Evolutionary conservation across 2,113 vertebrate species (phyloP).

Genomic region (Mormyrus lacerda): DNA sequence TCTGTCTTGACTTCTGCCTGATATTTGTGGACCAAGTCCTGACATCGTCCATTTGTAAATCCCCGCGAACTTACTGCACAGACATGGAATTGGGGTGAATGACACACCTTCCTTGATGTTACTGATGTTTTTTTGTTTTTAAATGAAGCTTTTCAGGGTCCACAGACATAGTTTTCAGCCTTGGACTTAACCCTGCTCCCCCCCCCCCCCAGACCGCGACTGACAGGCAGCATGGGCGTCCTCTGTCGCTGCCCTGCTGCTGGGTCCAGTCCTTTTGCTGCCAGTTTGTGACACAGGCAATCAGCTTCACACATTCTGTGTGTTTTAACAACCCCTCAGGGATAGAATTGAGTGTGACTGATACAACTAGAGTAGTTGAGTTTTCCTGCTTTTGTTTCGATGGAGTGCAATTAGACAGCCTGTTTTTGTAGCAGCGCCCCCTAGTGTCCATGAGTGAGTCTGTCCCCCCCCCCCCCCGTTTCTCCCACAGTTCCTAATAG

Average conservation of each 20-base stretch:
- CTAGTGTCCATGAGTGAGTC: background rate
- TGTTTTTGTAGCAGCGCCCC: background rate
- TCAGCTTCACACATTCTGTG: constrained; percentile 2
- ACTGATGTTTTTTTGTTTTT: constrained; percentile 38
- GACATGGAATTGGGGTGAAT: background rate
- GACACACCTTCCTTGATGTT: constrained; percentile 29
- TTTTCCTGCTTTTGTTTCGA: background rate
- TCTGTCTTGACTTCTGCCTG: background rate
- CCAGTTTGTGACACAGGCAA: background rate
- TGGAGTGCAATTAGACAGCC: background rate
- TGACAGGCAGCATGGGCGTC: background rate
- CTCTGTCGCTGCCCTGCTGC: background rate
- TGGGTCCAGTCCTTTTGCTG: background rate
- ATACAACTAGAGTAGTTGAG: background rate
- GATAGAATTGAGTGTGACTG: constrained; percentile 32
- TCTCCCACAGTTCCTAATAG: constrained; percentile 49
- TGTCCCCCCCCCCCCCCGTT: constrained; percentile 27
- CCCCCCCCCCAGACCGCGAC: background rate
- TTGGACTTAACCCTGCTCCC: background rate
- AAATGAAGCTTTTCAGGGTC: background rate
- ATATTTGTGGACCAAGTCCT: constrained; percentile 25
- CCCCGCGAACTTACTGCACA: constrained; percentile 2
- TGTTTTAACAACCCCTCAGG: constrained; percentile 56
- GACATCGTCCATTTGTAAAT: background rate
- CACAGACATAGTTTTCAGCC: background rate